These are phyloP conservation scores for Aelia acuminata DNA, from an alignment of 2,888 invertebrate genomes.

Conservation along the genomic window DNA sequence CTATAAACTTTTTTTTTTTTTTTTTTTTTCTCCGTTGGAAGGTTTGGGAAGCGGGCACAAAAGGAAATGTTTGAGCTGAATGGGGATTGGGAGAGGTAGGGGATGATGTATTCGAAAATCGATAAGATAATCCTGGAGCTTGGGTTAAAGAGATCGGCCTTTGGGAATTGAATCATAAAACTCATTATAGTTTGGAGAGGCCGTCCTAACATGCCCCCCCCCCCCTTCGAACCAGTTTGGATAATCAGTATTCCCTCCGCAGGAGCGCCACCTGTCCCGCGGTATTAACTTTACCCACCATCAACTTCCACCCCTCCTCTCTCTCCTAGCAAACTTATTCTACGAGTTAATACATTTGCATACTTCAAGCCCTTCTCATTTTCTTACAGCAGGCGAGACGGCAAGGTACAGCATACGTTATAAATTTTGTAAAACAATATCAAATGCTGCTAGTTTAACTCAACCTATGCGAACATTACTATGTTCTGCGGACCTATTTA, in stretches of 20 bases:
- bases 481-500: no score
- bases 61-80: neutral
- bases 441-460: no score
- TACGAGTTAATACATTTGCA: neutral
- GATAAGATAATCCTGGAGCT: conserved; percentile 8
- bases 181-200: conserved; percentile 50
- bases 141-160: conserved; percentile 18
- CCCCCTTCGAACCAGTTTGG: neutral
- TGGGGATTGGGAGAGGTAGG: neutral
- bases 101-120: conserved; percentile 41
- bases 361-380: neutral
- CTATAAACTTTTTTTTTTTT: neutral
- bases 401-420: neutral
- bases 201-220: neutral
- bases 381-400: neutral
- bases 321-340: conserved; percentile 13
- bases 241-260: conserved; percentile 30
- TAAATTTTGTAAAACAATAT: neutral
- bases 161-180: conserved; percentile 53
- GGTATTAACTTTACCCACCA: conserved; percentile 7
- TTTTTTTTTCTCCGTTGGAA: neutral
- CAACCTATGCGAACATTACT: no score
- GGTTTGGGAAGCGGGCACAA: neutral
- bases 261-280: conserved; percentile 17
- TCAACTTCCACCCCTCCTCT: neutral